These are phyloP conservation scores for Onychomys arenicola DNA, from an alignment of 2,797 vertebrate species.

Conservation along the genomic window DNA sequence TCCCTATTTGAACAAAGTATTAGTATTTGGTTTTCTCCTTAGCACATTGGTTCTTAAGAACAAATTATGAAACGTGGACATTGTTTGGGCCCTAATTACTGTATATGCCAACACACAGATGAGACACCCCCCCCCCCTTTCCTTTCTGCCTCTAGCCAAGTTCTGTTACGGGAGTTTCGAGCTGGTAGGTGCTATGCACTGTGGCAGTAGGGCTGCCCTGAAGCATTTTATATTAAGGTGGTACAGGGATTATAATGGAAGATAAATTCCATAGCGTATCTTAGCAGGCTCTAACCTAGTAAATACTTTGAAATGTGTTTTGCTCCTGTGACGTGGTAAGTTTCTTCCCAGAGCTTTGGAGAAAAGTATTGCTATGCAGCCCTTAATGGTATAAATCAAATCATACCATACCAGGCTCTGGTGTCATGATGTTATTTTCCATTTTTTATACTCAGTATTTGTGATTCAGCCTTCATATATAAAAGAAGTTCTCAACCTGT, in stretches of 20 bases:
- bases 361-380: not conserved
- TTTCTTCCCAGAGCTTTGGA: not conserved
- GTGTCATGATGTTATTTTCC: constrained; percentile 10
- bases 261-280: not conserved
- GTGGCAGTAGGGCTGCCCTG: not conserved
- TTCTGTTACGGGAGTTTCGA: not conserved
- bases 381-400: constrained; percentile 16
- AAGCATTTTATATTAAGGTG: not conserved
- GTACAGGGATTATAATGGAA: not conserved
- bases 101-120: not conserved
- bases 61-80: not conserved
- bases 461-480: not conserved
- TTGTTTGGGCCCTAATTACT: not conserved
- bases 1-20: constrained; percentile 35
- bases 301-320: not conserved
- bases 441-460: not conserved
- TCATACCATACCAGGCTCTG: not conserved
- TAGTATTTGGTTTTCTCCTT: constrained; percentile 12
- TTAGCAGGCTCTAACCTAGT: not conserved
- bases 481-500: not conserved
- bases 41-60: not conserved
- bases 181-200: too few relatives aligned
- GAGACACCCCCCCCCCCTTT: rapidly evolving
- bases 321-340: not conserved
- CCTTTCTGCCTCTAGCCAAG: not conserved